Evolutionary conservation across 2,113 vertebrate species (phyloP).

Genomic region (Pygoscelis adeliae): DNA sequence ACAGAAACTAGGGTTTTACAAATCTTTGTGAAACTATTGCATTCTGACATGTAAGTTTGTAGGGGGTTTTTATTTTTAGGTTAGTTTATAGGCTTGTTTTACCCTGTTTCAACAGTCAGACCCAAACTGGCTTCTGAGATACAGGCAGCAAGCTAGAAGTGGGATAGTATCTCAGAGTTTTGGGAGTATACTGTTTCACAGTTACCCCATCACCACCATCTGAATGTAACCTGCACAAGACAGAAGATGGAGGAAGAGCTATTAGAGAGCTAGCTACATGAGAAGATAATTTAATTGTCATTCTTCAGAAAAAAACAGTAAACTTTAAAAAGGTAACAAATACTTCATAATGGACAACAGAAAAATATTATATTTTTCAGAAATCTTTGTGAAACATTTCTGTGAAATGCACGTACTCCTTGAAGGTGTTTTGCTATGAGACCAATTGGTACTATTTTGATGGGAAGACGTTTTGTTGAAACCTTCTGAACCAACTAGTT

Average conservation of each 20-base stretch:
- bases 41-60: neutral
- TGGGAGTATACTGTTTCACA: neutral
- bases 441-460: neutral
- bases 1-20: neutral
- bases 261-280: neutral
- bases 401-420: neutral
- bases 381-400: neutral
- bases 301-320: neutral
- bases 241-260: neutral
- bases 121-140: neutral
- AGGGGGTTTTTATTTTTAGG: neutral
- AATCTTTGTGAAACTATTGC: neutral
- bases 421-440: neutral
- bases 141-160: neutral
- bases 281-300: neutral
- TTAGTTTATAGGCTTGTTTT: neutral
- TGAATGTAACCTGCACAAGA: neutral
- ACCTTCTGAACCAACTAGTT: neutral
- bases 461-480: neutral
- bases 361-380: neutral
- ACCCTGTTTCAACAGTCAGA: neutral
- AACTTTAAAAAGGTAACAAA: neutral
- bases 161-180: neutral
- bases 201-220: neutral
- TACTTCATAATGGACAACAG: neutral